Percentiles rank a stretch among this genome's conserved stretches.
Conservation (phyloP, 2,888 invertebrate species). For the Leptopilina myrica region DNA sequence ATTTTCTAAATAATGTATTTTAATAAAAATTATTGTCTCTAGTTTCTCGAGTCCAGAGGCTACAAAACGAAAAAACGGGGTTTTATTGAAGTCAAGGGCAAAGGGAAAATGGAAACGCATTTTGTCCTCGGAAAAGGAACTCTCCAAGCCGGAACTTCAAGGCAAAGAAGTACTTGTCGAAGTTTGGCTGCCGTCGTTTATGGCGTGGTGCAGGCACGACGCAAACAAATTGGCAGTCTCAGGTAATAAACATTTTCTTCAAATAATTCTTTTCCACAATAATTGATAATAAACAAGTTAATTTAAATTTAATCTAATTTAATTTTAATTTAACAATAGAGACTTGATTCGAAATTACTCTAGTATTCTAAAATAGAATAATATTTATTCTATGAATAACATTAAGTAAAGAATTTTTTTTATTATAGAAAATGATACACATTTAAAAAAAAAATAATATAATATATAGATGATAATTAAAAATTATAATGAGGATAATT, state of each 20-base stretch:
- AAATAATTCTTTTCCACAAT: not conserved
- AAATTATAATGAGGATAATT: not conserved
- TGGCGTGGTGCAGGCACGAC: constrained; percentile 90
- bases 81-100: constrained; percentile 93
- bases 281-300: not conserved
- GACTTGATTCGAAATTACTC: too few relatives aligned
- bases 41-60: constrained; percentile 87
- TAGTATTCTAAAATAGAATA: too few relatives aligned
- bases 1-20: not conserved
- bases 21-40: constrained; percentile 43
- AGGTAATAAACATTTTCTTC: constrained; percentile 54
- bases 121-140: constrained; percentile 86
- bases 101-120: constrained; percentile 97
- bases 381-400: too few relatives aligned
- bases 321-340: too few relatives aligned
- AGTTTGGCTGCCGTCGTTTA: constrained; percentile 92
- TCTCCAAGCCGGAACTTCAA: constrained; percentile 79
- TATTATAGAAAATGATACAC: too few relatives aligned
- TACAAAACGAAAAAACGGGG: constrained; percentile 89
- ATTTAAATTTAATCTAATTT: too few relatives aligned
- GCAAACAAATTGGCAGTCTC: constrained; percentile 80
- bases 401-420: too few relatives aligned
- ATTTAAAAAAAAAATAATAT: too few relatives aligned
- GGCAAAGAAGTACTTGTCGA: constrained; percentile 85
- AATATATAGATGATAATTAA: not conserved